Percentiles rank a stretch among this genome's conserved stretches.
Conservation (phyloP, 2,113 vertebrate species). For the Anas platyrhynchos region DNA sequence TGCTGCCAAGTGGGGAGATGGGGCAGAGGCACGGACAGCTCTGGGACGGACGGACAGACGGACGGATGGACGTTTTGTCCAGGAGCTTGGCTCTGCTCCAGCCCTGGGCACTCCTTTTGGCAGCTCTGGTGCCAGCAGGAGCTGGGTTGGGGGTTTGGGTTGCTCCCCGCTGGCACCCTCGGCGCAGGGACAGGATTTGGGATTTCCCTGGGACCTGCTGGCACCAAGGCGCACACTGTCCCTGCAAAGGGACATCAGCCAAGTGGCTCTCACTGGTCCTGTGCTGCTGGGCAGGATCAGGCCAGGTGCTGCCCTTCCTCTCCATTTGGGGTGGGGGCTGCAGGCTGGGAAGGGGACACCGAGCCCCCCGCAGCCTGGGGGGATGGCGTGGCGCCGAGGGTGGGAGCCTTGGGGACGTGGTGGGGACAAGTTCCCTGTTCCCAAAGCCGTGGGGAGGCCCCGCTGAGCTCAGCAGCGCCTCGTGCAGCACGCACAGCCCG, state of each 20-base stretch:
- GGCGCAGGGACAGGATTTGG: background rate
- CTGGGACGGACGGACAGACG: background rate
- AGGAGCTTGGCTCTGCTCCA: conserved; percentile 9
- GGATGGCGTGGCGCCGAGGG: too few relatives aligned
- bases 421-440: too few relatives aligned
- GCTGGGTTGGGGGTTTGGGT: background rate
- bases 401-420: too few relatives aligned
- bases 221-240: background rate
- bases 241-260: rapidly evolving
- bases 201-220: background rate
- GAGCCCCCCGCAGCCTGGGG: background rate
- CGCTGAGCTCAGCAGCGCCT: background rate
- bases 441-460: background rate
- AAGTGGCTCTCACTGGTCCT: rapidly evolving
- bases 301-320: background rate
- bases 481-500: background rate
- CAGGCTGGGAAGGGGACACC: background rate
- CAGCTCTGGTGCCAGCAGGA: background rate
- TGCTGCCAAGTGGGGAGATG: background rate
- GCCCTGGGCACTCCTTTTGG: background rate
- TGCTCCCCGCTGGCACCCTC: background rate
- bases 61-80: conserved; percentile 15
- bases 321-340: background rate
- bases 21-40: background rate
- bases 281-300: background rate